These are phyloP conservation scores for Lasioglossum villosulum DNA, from an alignment of 2,888 invertebrate species.

Conservation along the genomic window DNA sequence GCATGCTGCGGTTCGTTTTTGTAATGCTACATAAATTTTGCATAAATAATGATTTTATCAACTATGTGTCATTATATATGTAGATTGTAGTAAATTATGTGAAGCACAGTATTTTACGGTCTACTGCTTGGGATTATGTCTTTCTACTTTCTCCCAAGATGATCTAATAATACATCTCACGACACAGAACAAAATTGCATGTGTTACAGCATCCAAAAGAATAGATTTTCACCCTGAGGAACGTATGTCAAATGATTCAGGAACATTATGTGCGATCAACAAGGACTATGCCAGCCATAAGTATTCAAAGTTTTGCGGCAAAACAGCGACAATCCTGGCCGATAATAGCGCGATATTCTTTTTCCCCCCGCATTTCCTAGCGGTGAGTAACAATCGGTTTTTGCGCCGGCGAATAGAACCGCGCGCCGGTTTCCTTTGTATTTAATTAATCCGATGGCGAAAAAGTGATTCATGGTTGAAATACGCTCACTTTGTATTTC, in stretches of 20 bases:
- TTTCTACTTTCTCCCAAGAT: too few relatives aligned
- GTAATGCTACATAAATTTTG: too few relatives aligned
- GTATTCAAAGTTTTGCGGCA: constrained; percentile 65
- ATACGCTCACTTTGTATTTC: constrained; percentile 41
- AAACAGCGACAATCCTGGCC: constrained; percentile 53
- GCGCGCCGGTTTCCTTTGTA: constrained; percentile 34
- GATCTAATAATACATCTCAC: too few relatives aligned
- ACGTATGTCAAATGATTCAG: background rate
- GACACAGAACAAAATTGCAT: background rate
- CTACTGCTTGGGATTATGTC: too few relatives aligned
- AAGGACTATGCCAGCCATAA: background rate
- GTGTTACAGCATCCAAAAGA: background rate
- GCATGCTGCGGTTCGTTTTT: too few relatives aligned
- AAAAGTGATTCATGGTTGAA: constrained; percentile 32
- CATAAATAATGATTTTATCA: too few relatives aligned
- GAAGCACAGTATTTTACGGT: too few relatives aligned
- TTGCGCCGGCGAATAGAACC: constrained; percentile 17
- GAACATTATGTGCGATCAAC: background rate
- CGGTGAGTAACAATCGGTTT: constrained; percentile 6
- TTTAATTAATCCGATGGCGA: constrained; percentile 44
- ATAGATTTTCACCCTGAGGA: constrained; percentile 15
- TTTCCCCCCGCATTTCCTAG: background rate
- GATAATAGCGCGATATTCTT: background rate
- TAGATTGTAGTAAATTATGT: too few relatives aligned
- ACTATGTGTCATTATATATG: too few relatives aligned